Percentiles rank a stretch among this genome's conserved stretches.
Conservation (phyloP, 2,888 invertebrate species). For the Eupithecia exiguata region DNA sequence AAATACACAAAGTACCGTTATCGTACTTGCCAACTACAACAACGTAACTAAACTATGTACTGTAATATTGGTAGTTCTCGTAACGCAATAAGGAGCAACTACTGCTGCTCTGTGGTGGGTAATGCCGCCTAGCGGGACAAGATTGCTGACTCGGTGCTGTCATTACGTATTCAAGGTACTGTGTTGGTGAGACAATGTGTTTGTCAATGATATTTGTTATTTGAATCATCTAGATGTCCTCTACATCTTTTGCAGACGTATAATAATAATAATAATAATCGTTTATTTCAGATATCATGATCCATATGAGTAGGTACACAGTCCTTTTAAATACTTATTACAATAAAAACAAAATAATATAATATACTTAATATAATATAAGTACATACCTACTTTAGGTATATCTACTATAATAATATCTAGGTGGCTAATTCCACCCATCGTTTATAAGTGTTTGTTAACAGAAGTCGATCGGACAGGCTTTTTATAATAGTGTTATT, state of each 20-base stretch:
- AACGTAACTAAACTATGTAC: background rate
- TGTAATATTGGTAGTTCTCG: slow-evolving; percentile 41
- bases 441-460: too few species aligned
- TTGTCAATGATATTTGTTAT: background rate
- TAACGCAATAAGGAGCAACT: slow-evolving; percentile 43
- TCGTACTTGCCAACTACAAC: background rate
- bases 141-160: slow-evolving; percentile 33
- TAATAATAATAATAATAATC: too few species aligned
- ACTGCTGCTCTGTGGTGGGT: background rate
- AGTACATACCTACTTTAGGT: too few species aligned
- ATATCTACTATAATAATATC: too few species aligned
- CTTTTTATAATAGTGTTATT: too few species aligned
- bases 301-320: too few species aligned
- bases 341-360: too few species aligned
- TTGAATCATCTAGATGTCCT: background rate
- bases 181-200: background rate
- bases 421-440: too few species aligned
- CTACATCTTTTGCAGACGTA: background rate
- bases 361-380: too few species aligned
- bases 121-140: slow-evolving; percentile 45
- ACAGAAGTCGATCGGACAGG: too few species aligned
- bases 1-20: background rate
- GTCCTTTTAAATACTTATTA: too few species aligned
- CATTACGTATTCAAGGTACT: slow-evolving; percentile 16
- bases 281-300: too few species aligned